A percentile compares a stretch with the other conserved stretches of the same genome.
Evolutionary conservation across 2,797 vertebrate genomes (phyloP).

Genomic region (Onychomys torridus): DNA sequence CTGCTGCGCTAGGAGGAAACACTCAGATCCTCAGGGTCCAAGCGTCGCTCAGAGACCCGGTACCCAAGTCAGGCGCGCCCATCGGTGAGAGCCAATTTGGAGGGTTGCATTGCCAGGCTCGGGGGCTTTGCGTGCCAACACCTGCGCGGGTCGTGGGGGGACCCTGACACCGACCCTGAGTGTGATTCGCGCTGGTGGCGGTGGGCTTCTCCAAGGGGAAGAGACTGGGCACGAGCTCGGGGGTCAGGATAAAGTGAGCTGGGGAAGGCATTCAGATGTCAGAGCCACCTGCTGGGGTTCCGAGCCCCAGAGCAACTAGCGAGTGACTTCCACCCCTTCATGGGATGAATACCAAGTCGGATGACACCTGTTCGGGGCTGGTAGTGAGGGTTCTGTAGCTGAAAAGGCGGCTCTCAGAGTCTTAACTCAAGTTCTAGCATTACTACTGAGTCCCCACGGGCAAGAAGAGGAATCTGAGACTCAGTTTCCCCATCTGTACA

Average conservation of each 20-base stretch:
- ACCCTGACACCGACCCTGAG: neutral
- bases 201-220: neutral
- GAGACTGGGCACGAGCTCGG: neutral
- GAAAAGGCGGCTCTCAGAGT: neutral
- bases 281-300: neutral
- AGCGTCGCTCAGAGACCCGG: neutral
- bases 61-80: neutral
- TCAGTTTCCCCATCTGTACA: neutral
- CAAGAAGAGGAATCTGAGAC: neutral
- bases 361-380: neutral
- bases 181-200: neutral
- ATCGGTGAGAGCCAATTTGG: constrained; percentile 14
- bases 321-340: neutral
- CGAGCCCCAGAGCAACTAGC: neutral
- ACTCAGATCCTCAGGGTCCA: fast-evolving
- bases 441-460: neutral
- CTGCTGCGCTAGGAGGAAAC: neutral
- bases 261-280: neutral
- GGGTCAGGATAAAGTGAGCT: neutral
- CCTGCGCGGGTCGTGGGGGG: neutral
- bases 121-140: constrained; percentile 18
- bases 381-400: neutral
- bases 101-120: neutral
- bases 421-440: neutral
- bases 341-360: neutral